Conservation (phyloP, 2,797 vertebrate genomes). For the Melanotaenia parkinsoni region DNA sequence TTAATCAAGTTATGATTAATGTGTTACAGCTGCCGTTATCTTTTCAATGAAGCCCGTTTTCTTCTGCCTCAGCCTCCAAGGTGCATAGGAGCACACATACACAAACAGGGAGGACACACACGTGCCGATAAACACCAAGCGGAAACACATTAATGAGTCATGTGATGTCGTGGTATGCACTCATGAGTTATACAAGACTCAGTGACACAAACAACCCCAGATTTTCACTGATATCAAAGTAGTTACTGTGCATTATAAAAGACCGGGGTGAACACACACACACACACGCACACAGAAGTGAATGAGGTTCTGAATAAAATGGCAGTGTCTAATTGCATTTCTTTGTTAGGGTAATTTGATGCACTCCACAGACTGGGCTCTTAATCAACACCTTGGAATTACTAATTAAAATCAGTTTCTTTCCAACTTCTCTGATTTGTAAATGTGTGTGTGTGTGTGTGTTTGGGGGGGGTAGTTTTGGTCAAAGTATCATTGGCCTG, state of each 20-base stretch:
- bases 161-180: neutral
- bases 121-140: slow-evolving; percentile 3
- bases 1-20: slow-evolving; percentile 81
- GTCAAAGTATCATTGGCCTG: neutral
- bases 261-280: neutral
- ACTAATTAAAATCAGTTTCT: slow-evolving; percentile 64
- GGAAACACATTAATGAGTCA: neutral
- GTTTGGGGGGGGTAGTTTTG: neutral
- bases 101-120: neutral
- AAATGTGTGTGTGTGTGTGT: neutral
- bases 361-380: slow-evolving; percentile 44
- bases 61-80: slow-evolving; percentile 34
- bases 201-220: neutral
- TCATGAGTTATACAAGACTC: neutral
- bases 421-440: slow-evolving; percentile 33
- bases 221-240: slow-evolving; percentile 30
- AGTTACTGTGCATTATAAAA: slow-evolving; percentile 21
- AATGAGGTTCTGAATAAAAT: slow-evolving; percentile 59
- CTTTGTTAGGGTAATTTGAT: slow-evolving; percentile 78
- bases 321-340: slow-evolving; percentile 76
- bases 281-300: slow-evolving; percentile 9
- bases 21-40: slow-evolving; percentile 71
- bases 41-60: slow-evolving; percentile 61
- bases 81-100: slow-evolving; percentile 13
- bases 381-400: slow-evolving; percentile 73